Evolutionary conservation across 2,888 invertebrate genomes (phyloP), one percentile per base, ranked within the genome.

Genomic region (Strigamia maritima): DNA sequence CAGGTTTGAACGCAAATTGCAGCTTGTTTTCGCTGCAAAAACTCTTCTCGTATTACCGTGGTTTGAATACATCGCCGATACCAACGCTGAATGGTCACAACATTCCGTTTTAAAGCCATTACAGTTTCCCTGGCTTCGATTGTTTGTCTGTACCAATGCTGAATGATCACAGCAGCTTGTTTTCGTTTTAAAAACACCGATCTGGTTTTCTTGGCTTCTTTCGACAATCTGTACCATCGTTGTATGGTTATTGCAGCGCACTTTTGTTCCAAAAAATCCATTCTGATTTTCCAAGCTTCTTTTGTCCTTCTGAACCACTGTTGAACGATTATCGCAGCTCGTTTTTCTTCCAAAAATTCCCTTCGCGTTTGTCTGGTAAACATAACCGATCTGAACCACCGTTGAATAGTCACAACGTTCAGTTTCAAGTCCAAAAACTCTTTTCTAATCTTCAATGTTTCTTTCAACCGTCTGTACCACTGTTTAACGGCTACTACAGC

Each of bases 201-300:
- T n/a, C n/a, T 49, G 6, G 6, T 3, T 28, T 14, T 24, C 28
- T 65, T 26, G 12, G 35, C 22, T n/a, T 16, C 44, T 40, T 76
- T 24, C 22, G 31, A 22, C 35, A 24, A 1, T 65, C 77, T 81
- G 81, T 19, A 75, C 35, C 79, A 75, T 16, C 31, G 74, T 78
- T 84, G 84, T 22, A 84, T 79, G 10, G 22, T 78, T 8, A 81
- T 24, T 1, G 81, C 81, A 16, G 83, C 82, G 26, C 28, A n/a
- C 60, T 80, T 81, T 24, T 77, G 74, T 8, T 44, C 26, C 28
- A 78, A 22, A 76, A 80, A 82, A 19, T 80, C 54, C 16, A 22
- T 60, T 22, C 60, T 60, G 22, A 8, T 60, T 60, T 12, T 60
- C 6, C 44, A 2, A 12, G 24, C 28, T n/a, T 75, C 75, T 2